These are phyloP conservation scores for Picus viridis DNA, from an alignment of 2,797 vertebrate genomes.

Conservation along the genomic window DNA sequence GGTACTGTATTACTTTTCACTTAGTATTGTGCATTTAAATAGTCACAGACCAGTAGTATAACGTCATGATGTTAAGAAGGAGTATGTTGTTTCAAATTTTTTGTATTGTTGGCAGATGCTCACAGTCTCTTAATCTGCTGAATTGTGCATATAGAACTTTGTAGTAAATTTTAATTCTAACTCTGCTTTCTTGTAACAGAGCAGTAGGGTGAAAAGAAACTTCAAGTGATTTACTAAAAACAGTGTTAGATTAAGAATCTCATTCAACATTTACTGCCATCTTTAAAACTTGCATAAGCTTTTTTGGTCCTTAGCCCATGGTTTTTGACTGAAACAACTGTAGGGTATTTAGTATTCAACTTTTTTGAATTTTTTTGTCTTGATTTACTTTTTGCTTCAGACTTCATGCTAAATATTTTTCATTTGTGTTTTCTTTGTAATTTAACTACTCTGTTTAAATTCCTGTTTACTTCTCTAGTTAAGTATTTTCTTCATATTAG, in stretches of 20 bases:
- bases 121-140: background rate
- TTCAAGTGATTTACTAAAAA: background rate
- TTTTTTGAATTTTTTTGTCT: background rate
- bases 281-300: background rate
- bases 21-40: background rate
- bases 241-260: background rate
- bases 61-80: background rate
- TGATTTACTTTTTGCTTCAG: background rate
- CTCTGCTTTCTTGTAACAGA: background rate
- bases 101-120: background rate
- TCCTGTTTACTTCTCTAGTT: background rate
- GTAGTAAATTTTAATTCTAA: background rate
- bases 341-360: background rate
- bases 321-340: background rate
- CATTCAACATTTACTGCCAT: background rate
- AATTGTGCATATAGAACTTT: background rate
- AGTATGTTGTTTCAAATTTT: background rate
- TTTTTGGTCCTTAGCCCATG: background rate
- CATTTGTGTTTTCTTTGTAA: background rate
- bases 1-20: slow-evolving; percentile 71
- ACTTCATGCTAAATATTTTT: background rate
- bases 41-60: background rate
- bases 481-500: background rate
- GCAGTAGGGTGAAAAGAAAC: background rate
- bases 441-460: background rate